Percentiles rank a stretch among this genome's conserved stretches.
These are phyloP conservation scores for Zaprionus kolodkinae DNA, from an alignment of 1,140 invertebrate species.

Conservation along the genomic window DNA sequence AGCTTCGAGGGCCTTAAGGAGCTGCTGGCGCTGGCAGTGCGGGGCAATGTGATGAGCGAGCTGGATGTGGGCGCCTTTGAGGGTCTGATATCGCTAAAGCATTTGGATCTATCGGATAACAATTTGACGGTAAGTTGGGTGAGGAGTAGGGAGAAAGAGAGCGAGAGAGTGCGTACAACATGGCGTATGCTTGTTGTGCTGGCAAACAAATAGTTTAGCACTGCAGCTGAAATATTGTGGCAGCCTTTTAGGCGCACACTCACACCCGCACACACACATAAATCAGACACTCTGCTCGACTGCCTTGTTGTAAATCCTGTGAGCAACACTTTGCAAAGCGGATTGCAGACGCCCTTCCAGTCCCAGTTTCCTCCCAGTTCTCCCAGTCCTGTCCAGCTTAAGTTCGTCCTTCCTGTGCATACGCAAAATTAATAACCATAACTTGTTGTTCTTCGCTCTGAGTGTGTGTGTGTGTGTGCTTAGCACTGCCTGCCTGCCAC, in stretches of 20 bases:
- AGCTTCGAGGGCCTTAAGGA: slow-evolving; percentile 89
- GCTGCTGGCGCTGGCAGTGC: slow-evolving; percentile 87
- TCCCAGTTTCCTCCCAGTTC: no score
- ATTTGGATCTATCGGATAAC: slow-evolving; percentile 92
- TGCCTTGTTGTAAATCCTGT: slow-evolving; percentile 66
- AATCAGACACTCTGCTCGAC: slow-evolving; percentile 70
- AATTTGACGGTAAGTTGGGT: slow-evolving; percentile 88
- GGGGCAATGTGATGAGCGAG: slow-evolving; percentile 89
- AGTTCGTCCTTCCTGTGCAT: slow-evolving; percentile 66
- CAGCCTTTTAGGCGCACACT: slow-evolving; percentile 32
- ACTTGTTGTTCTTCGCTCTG: slow-evolving; percentile 57
- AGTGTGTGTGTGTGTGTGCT: slow-evolving; percentile 8
- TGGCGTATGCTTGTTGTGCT: slow-evolving; percentile 36
- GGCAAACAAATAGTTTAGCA: slow-evolving; percentile 43
- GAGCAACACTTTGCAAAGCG: slow-evolving; percentile 76
- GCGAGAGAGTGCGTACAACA: slow-evolving; percentile 11
- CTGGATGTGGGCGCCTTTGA: slow-evolving; percentile 89
- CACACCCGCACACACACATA: slow-evolving; percentile 35
- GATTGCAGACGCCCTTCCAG: slow-evolving; percentile 43
- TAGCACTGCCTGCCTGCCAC: slow-evolving; percentile 7
- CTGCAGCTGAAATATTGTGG: slow-evolving; percentile 39
- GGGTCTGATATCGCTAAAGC: slow-evolving; percentile 88
- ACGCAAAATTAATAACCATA: slow-evolving; percentile 80
- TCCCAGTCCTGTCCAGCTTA: slow-evolving; percentile 42
- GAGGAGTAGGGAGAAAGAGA: no score